Percentiles rank a stretch among this genome's conserved stretches.
phyloP scores from a whole-genome alignment of 2,113 vertebrate genomes.

The Ageneiosus marmoratus region DNA sequence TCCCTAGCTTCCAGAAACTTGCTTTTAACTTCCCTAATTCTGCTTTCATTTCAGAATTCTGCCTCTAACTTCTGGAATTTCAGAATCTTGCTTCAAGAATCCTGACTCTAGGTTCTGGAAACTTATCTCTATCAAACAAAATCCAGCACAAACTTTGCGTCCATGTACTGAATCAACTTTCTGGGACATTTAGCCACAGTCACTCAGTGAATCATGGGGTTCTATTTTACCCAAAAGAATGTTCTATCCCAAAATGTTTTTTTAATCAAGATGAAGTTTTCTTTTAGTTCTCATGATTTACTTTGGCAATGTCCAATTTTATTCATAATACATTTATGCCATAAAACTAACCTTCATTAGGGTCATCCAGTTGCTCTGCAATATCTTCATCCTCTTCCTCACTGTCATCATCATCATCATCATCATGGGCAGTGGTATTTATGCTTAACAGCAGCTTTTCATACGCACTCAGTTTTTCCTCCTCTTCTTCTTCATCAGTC shows the following conservation, averaged over 20 bases:
- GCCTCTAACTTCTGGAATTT: no score
- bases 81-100: background rate
- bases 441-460: slow-evolving; percentile 88
- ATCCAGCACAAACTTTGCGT: background rate
- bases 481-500: slow-evolving; percentile 76
- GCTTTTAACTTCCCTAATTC: no score
- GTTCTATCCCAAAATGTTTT: background rate
- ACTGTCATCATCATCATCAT: slow-evolving; percentile 60
- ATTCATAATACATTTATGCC: no score
- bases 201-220: background rate
- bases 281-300: background rate
- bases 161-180: background rate
- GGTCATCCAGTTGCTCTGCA: background rate
- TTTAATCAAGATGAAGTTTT: background rate
- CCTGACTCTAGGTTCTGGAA: background rate
- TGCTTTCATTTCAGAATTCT: no score
- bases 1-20: no score
- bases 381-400: slow-evolving; percentile 66
- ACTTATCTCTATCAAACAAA: background rate
- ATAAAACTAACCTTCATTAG: background rate
- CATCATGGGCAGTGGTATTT: slow-evolving; percentile 67
- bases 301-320: background rate
- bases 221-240: background rate
- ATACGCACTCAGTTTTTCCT: slow-evolving; percentile 82
- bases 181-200: background rate